Evolutionary conservation across 2,113 vertebrate species (phyloP), one percentile per base, ranked within the genome.

Genomic region (Saccopteryx leptura): DNA sequence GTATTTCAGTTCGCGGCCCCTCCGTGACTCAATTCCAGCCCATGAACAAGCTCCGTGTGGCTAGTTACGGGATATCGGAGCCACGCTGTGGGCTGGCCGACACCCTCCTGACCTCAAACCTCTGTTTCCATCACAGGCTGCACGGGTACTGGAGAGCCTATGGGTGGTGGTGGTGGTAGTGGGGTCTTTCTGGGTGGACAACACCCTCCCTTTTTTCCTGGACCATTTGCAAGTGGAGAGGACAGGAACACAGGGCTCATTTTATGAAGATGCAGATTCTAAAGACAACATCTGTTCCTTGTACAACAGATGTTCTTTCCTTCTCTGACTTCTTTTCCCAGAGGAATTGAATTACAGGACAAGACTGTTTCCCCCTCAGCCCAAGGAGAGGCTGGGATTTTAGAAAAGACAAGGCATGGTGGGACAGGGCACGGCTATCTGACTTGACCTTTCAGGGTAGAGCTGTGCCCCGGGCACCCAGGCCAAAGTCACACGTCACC

Each of bases 401-500:
- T n/a, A 8, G 46, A 31, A 24, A 11, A 9, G 13, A n/a, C 6
- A 23, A 74, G 33, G 4, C 39, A 7, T 46, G 17, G 54, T 69
- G 60, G 54, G 66, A 52, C 15, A 19, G 31, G 52, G 87, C 58
- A 69, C 4, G 50, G 18, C 7, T 31, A 2, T 74, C 61, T n/a
- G 3, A 61, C 18, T 19, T 65, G 61, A 17, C 33, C 24, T 65
- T 46, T 63, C 52, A 23, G 33, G n/a, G 12, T 1, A 52, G 48
- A 4, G 14, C 12, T 17, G 1, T 4, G 7, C 14, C 46, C 54
- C 2, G 18, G 6, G 23, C n/a, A 33, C 21, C 4, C 12, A 1
- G 10, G 17, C 58, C 4, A 0, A 9, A 21, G n/a, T 2, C 23
- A 3, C 9, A 4, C 2, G 4, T 60, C 28, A 12, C 61, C 23